These are phyloP conservation scores for Tricholauxania praeusta DNA, from an alignment of 2,888 invertebrate species.

Conservation along the genomic window DNA sequence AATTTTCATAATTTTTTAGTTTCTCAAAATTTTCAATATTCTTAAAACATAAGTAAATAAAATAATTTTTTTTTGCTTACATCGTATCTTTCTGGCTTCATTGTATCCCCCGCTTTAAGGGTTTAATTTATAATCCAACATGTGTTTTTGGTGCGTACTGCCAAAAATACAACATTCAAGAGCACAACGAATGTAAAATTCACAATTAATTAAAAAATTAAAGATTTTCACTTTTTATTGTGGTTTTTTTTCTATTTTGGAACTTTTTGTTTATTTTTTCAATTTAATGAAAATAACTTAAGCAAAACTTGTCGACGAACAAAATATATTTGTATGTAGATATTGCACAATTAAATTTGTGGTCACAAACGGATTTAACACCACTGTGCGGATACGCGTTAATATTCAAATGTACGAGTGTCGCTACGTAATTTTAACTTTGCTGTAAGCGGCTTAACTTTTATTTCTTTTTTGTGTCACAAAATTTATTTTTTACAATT, in stretches of 20 bases:
- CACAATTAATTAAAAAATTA: no score
- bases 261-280: no score
- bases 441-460: slow-evolving; percentile 7
- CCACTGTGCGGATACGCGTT: slow-evolving; percentile 49
- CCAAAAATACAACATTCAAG: slow-evolving; percentile 50
- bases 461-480: neutral
- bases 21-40: neutral
- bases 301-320: no score
- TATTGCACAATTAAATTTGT: no score
- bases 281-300: no score
- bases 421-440: neutral
- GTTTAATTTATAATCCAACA: slow-evolving; percentile 68
- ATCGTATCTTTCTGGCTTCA: slow-evolving; percentile 68
- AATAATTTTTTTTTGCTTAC: slow-evolving; percentile 54
- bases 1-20: neutral
- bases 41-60: neutral
- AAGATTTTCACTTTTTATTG: no score
- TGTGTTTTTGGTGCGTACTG: slow-evolving; percentile 58
- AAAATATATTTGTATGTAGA: no score
- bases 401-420: slow-evolving; percentile 16
- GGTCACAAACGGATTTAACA: slow-evolving; percentile 9
- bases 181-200: no score
- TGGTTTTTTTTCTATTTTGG: no score
- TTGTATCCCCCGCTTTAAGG: slow-evolving; percentile 68
- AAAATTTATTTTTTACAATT: neutral